Percentiles rank a stretch among this genome's conserved stretches.
These are phyloP conservation scores for Hirtodrosophila alboralis DNA, from an alignment of 2,888 invertebrate genomes.

Conservation along the genomic window DNA sequence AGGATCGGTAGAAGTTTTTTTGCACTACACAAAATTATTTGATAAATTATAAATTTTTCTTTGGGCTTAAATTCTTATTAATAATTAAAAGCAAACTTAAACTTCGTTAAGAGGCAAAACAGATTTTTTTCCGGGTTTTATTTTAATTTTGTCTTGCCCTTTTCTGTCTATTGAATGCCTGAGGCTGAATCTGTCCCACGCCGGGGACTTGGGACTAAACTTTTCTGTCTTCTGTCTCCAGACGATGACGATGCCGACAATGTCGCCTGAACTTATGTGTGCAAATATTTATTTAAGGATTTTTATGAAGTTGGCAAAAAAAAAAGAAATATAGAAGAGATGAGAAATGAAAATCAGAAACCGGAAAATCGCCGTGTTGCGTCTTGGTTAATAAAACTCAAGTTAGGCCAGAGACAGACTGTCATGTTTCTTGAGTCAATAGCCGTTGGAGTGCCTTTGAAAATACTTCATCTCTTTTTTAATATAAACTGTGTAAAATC, in stretches of 20 bases:
- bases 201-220: conserved; percentile 58
- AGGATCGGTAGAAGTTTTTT: no score
- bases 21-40: no score
- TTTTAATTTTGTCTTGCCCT: conserved; percentile 57
- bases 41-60: no score
- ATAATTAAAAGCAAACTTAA: no score
- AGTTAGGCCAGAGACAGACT: conserved; percentile 23
- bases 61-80: no score
- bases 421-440: conserved; percentile 12
- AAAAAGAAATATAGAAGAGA: no score
- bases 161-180: conserved; percentile 45
- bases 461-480: conserved; percentile 8
- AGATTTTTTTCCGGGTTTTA: not conserved
- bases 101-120: no score
- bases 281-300: conserved; percentile 73
- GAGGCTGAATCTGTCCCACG: conserved; percentile 39
- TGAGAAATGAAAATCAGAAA: conserved; percentile 37
- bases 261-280: conserved; percentile 52
- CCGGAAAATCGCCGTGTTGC: conserved; percentile 51
- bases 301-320: conserved; percentile 57
- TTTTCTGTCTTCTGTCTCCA: conserved; percentile 57
- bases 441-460: conserved; percentile 1
- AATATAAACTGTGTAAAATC: conserved; percentile 19
- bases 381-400: conserved; percentile 56
- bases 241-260: conserved; percentile 35